Conservation (phyloP, 2,797 vertebrate genomes). For the Acanthurus lineatus region DNA sequence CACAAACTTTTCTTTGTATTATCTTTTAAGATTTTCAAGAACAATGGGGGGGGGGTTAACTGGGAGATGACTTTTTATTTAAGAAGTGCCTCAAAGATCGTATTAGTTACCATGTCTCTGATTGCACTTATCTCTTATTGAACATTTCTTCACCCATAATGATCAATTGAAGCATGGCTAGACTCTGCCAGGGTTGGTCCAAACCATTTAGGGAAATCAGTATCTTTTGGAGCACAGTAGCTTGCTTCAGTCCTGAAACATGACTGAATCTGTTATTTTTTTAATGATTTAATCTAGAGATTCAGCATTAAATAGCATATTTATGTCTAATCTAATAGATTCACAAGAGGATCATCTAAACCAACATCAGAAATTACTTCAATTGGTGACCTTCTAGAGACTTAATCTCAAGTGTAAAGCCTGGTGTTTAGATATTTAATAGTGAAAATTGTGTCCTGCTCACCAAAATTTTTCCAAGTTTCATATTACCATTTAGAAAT, state of each 20-base stretch:
- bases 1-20: conserved; percentile 48
- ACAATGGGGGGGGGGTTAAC: conserved; percentile 45
- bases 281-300: conserved; percentile 4
- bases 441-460: not conserved
- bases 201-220: not conserved
- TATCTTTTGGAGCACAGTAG: conserved; percentile 20
- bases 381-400: not conserved
- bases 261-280: conserved; percentile 13
- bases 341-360: conserved; percentile 13
- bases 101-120: conserved; percentile 71
- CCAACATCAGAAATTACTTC: not conserved
- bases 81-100: conserved; percentile 89
- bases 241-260: conserved; percentile 28
- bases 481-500: not conserved
- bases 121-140: conserved; percentile 70
- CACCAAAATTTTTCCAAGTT: not conserved
- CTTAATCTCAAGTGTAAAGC: not conserved
- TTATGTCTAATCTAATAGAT: conserved; percentile 3
- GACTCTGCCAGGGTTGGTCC: conserved; percentile 22
- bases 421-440: not conserved
- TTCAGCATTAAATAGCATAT: not conserved
- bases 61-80: conserved; percentile 80
- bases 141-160: conserved; percentile 30
- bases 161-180: conserved; percentile 11
- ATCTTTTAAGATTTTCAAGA: conserved; percentile 53